Conservation (phyloP, 2,888 invertebrate genomes). For the Tipula helvola region DNA sequence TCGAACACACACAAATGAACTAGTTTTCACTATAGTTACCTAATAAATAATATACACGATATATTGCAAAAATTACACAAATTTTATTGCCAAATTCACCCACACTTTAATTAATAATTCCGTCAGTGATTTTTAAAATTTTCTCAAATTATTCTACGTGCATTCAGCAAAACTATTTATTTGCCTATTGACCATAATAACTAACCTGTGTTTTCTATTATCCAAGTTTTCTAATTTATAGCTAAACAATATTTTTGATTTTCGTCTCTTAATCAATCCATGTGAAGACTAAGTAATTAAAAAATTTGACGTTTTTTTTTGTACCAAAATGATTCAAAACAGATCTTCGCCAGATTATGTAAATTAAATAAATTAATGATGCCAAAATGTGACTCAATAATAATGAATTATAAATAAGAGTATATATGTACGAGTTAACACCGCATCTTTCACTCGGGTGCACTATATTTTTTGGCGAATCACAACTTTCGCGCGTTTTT, state of each 20-base stretch:
- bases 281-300: not conserved
- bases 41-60: not conserved
- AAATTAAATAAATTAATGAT: not conserved
- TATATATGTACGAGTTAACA: no score
- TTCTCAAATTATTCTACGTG: not conserved
- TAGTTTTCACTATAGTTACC: not conserved
- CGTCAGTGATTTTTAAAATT: not conserved
- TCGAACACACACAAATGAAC: not conserved
- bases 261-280: not conserved
- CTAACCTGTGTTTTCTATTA: not conserved
- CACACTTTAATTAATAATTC: not conserved
- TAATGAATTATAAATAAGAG: not conserved
- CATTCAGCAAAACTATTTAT: not conserved
- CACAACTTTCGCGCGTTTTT: not conserved
- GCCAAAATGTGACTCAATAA: not conserved
- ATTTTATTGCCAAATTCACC: not conserved
- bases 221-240: not conserved
- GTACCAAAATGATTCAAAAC: not conserved
- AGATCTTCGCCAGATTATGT: not conserved
- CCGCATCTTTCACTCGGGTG: not conserved
- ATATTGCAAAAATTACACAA: not conserved
- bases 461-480: not conserved
- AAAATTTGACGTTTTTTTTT: not conserved
- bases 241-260: not conserved
- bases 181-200: not conserved